Conservation (phyloP, 1,140 invertebrate genomes). For the Cherax destructor region DNA sequence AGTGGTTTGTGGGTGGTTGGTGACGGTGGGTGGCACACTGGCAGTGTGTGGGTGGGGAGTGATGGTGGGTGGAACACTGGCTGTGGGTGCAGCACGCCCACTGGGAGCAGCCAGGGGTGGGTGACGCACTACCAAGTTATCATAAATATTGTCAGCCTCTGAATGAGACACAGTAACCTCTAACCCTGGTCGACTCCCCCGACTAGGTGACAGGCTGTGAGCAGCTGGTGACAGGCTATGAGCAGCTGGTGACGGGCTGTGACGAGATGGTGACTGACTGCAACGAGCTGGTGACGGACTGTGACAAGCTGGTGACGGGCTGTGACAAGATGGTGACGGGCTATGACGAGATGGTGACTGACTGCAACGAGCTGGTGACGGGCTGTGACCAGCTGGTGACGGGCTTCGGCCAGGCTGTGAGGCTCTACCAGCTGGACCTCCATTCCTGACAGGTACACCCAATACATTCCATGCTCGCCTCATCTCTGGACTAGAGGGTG, state of each 20-base stretch:
- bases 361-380: too few species aligned
- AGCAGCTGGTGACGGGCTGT: too few species aligned
- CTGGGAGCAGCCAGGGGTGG: background rate
- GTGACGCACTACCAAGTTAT: constrained; percentile 41
- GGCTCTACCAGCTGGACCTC: background rate
- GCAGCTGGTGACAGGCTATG: background rate
- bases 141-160: constrained; percentile 45
- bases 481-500: constrained; percentile 49
- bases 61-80: constrained; percentile 3
- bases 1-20: background rate
- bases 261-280: too few species aligned
- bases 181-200: too few species aligned
- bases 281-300: too few species aligned
- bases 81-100: background rate
- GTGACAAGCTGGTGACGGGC: too few species aligned
- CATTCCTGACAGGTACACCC: constrained; percentile 32
- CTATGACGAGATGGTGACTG: too few species aligned
- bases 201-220: background rate
- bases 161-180: background rate
- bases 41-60: background rate
- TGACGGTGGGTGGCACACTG: background rate
- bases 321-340: too few species aligned
- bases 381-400: too few species aligned
- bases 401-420: background rate
- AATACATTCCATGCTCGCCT: constrained; percentile 52